Evolutionary conservation across 2,888 invertebrate species (phyloP).

Genomic region (Hanleya hanleyi): DNA sequence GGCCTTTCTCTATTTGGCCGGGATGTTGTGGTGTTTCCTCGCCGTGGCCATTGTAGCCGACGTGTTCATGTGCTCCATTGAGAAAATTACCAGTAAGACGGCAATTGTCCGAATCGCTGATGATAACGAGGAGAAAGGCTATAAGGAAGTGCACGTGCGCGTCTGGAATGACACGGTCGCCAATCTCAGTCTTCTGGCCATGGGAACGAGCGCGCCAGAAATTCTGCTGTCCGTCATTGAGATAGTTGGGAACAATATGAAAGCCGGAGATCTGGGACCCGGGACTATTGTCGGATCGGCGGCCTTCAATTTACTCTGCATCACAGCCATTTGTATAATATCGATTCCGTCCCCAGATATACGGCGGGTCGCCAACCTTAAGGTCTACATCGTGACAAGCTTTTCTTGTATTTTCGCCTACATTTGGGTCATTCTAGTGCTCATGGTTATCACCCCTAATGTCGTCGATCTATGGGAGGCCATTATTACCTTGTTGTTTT

Average conservation of each 20-base stretch:
- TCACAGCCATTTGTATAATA: constrained; percentile 76
- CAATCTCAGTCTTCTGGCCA: constrained; percentile 77
- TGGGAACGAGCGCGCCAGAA: constrained; percentile 78
- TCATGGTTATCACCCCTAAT: constrained; percentile 72
- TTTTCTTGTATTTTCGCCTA: constrained; percentile 77
- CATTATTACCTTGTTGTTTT: constrained; percentile 77
- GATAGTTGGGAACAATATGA: constrained; percentile 71
- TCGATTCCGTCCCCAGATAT: constrained; percentile 74
- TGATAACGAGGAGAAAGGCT: constrained; percentile 46
- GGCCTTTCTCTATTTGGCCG: constrained; percentile 75
- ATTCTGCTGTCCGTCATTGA: constrained; percentile 76
- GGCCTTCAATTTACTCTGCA: constrained; percentile 77
- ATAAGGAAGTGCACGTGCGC: constrained; percentile 75
- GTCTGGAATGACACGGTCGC: constrained; percentile 78
- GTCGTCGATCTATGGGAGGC: constrained; percentile 78
- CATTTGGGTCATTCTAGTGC: constrained; percentile 77
- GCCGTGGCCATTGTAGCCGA: constrained; percentile 79
- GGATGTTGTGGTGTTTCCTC: constrained; percentile 77
- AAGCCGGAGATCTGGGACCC: constrained; percentile 76
- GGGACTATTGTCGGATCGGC: constrained; percentile 78
- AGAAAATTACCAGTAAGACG: constrained; percentile 77
- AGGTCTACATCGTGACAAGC: constrained; percentile 73
- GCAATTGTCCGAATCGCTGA: constrained; percentile 71
- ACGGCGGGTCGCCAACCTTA: constrained; percentile 73
- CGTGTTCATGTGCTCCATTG: constrained; percentile 78